Percentiles rank a stretch among this genome's conserved stretches.
These are phyloP conservation scores for Tachycineta bicolor DNA, from an alignment of 2,113 vertebrate species.

Conservation along the genomic window DNA sequence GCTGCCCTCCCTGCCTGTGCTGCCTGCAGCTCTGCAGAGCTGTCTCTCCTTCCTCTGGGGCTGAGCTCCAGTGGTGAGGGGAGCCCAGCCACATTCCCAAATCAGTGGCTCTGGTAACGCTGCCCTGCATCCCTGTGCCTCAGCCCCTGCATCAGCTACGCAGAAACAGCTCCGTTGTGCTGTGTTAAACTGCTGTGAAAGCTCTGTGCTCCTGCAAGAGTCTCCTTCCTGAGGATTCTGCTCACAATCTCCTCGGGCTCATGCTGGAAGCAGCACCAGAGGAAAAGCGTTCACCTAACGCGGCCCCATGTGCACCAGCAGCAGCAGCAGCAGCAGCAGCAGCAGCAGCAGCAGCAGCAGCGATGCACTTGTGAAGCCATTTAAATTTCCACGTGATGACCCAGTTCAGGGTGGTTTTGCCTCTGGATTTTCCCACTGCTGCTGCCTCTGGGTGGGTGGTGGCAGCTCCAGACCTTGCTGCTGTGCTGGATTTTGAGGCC, in stretches of 20 bases:
- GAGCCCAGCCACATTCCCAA: background rate
- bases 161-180: fast-evolving
- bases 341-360: background rate
- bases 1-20: background rate
- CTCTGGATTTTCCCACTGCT: background rate
- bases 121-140: fast-evolving
- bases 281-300: background rate
- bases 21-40: background rate
- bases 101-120: fast-evolving
- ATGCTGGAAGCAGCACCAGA: background rate
- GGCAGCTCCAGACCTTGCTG: background rate
- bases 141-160: background rate
- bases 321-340: background rate
- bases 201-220: background rate
- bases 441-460: background rate
- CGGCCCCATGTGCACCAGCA: background rate
- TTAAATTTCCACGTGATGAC: background rate
- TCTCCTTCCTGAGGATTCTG: background rate
- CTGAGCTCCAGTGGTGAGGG: background rate
- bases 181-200: background rate
- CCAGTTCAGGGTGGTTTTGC: background rate
- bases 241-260: background rate
- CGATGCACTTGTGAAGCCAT: background rate
- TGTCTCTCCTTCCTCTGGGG: background rate
- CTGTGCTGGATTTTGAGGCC: background rate